These are phyloP conservation scores for Pinna nobilis DNA, from an alignment of 1,140 invertebrate genomes.

Conservation along the genomic window DNA sequence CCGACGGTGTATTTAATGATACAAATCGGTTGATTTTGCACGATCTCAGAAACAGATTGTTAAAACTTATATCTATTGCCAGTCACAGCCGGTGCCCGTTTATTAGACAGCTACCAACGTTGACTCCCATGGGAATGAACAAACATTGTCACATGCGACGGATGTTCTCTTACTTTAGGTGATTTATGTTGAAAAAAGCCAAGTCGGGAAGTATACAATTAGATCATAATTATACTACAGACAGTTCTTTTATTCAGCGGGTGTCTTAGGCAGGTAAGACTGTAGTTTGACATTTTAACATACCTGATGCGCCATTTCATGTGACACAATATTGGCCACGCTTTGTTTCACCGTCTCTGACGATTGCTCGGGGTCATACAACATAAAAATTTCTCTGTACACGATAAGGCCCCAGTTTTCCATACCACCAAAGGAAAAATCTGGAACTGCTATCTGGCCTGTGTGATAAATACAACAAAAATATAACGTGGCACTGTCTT, in stretches of 20 bases:
- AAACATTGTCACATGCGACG: too few relatives aligned
- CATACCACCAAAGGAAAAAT: conserved; percentile 96
- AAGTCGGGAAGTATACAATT: background rate
- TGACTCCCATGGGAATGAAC: too few relatives aligned
- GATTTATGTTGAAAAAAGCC: too few relatives aligned
- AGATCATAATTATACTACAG: background rate
- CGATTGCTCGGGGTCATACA: conserved; percentile 79
- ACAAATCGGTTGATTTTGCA: too few relatives aligned
- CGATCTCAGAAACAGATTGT: too few relatives aligned
- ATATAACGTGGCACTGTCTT: background rate
- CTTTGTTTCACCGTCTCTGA: conserved; percentile 44
- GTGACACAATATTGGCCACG: background rate
- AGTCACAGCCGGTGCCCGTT: too few relatives aligned
- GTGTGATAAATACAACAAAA: background rate
- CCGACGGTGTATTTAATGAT: too few relatives aligned
- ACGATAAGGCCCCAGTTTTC: conserved; percentile 95
- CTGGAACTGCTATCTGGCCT: conserved; percentile 89
- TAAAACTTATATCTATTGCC: too few relatives aligned
- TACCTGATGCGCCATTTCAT: background rate
- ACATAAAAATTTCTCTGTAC: conserved; percentile 87
- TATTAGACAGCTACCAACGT: too few relatives aligned
- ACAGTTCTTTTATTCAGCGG: background rate
- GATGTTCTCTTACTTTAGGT: too few relatives aligned
- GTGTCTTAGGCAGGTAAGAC: background rate
- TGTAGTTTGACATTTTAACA: background rate